A percentile compares a stretch with the other conserved stretches of the same genome.
These are phyloP conservation scores for Sarcophaga subvicina DNA, from an alignment of 2,888 invertebrate genomes.

Conservation along the genomic window DNA sequence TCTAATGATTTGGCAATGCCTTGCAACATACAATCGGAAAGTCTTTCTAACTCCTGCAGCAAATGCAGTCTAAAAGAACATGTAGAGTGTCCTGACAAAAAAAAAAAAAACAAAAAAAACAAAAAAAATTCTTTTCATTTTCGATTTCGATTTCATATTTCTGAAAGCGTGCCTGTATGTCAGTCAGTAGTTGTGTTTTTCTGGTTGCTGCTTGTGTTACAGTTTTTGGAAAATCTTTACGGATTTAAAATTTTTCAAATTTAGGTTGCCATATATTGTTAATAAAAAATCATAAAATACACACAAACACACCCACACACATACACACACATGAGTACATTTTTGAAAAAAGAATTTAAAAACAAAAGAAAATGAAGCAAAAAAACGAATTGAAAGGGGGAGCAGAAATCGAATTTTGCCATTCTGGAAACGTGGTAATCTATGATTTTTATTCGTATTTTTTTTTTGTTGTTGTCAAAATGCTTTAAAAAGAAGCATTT, in stretches of 20 bases:
- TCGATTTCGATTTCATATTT: background rate
- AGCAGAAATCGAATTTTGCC: slow-evolving; percentile 49
- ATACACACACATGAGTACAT: background rate
- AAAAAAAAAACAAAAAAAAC: background rate
- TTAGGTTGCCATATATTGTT: slow-evolving; percentile 58
- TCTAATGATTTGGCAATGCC: no score
- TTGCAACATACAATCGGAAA: no score
- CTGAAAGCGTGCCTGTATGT: background rate
- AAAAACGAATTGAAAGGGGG: background rate
- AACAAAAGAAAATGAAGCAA: background rate
- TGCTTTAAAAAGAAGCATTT: slow-evolving; percentile 1
- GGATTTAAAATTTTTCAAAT: slow-evolving; percentile 64
- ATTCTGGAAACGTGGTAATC: slow-evolving; percentile 38
- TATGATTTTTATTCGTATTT: background rate
- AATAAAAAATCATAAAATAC: slow-evolving; percentile 50
- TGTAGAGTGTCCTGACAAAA: background rate
- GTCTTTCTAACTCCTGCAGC: no score
- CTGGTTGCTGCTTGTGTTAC: slow-evolving; percentile 39
- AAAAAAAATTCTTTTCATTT: background rate
- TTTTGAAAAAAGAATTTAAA: background rate
- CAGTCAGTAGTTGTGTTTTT: slow-evolving; percentile 1
- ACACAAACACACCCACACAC: background rate
- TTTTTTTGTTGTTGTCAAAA: no score
- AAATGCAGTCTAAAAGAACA: no score
- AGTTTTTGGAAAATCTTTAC: slow-evolving; percentile 60